Evolutionary conservation across 1,140 invertebrate species (phyloP).

Genomic region (Conus ventricosus): DNA sequence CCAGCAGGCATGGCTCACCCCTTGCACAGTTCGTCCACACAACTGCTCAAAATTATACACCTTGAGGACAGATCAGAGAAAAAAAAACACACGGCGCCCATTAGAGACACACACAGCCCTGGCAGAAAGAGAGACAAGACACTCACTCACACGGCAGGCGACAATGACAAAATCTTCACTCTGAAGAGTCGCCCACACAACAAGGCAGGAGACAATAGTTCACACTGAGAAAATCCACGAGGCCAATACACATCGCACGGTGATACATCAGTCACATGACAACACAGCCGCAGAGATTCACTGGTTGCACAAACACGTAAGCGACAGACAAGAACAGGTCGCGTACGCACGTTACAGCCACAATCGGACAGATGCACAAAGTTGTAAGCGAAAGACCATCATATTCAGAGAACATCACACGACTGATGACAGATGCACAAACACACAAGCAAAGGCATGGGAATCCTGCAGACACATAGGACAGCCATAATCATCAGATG

Average conservation of each 20-base stretch:
- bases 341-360: background rate
- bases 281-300: too few relatives aligned
- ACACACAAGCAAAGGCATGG: background rate
- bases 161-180: too few relatives aligned
- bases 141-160: background rate
- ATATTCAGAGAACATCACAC: background rate
- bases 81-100: background rate
- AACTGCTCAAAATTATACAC: conserved; percentile 40
- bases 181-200: background rate
- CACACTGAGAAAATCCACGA: too few relatives aligned
- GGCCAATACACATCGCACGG: too few relatives aligned
- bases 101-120: background rate
- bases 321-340: too few relatives aligned
- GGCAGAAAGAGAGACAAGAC: background rate
- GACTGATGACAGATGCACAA: background rate
- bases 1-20: conserved; percentile 23
- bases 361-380: too few relatives aligned
- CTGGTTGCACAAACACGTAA: too few relatives aligned
- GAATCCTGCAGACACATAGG: background rate
- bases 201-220: background rate
- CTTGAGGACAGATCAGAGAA: conserved; percentile 27
- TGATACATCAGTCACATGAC: too few relatives aligned
- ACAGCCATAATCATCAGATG: too few relatives aligned
- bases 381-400: background rate
- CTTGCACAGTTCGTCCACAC: conserved; percentile 33